These are phyloP conservation scores for Platyscapa corneri DNA, from an alignment of 1,140 invertebrate species.

Conservation along the genomic window DNA sequence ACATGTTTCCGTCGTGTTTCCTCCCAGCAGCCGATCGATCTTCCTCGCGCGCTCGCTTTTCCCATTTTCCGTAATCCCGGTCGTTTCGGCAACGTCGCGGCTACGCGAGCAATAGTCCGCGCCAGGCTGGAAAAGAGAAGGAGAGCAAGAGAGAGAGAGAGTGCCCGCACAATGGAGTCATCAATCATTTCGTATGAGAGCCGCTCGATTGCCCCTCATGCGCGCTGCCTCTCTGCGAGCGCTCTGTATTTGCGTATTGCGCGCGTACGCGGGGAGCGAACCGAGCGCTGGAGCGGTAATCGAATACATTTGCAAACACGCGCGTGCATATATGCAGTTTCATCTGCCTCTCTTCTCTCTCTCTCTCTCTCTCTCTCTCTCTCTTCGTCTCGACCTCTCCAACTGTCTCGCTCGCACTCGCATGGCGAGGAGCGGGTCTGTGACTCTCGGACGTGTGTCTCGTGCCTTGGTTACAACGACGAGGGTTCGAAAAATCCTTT, in stretches of 20 bases:
- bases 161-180: slow-evolving; percentile 56
- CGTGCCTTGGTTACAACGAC: background rate
- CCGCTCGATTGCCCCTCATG: slow-evolving; percentile 45
- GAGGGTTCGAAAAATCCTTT: background rate
- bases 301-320: slow-evolving; percentile 56
- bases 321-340: slow-evolving; percentile 20
- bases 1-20: background rate
- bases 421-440: too few relatives aligned
- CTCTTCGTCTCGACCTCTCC: background rate
- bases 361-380: background rate
- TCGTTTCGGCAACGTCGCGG: slow-evolving; percentile 45
- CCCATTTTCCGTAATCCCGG: slow-evolving; percentile 53
- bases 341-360: background rate
- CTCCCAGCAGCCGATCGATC: slow-evolving; percentile 52
- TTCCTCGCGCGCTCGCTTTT: slow-evolving; percentile 46
- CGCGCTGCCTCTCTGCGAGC: slow-evolving; percentile 17
- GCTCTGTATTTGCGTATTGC: slow-evolving; percentile 13
- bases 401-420: background rate
- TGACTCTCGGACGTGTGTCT: background rate
- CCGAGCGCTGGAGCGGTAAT: slow-evolving; percentile 47
- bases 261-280: background rate
- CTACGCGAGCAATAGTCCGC: background rate
- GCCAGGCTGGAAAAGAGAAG: background rate
- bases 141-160: background rate
- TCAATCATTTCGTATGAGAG: slow-evolving; percentile 56